Base-by-base conservation (phyloP, 2,888 invertebrate genomes). In the Ormyrus pomaceus region DNA sequence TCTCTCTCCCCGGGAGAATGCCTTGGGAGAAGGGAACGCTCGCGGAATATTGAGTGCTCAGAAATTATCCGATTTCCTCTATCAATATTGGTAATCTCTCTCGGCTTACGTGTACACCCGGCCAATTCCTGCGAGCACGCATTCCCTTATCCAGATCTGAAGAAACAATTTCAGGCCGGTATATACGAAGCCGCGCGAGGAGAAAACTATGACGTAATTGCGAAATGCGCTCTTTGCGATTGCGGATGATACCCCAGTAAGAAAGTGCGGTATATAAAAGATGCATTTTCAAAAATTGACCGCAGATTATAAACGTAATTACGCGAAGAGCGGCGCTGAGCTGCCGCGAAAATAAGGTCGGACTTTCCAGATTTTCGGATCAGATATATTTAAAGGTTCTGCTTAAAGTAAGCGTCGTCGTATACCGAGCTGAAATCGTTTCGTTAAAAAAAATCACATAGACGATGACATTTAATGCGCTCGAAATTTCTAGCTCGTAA, bases 141-240 rank as follows among this genome's bases (percentile, higher is more conserved):
- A 50, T 68, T 51, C 70, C 68, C 79, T 76, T 76, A 76, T 80
- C 73, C 77, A 50, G 77, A 96, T 92, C 92, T 98, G 87, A 95
- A 96, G 91, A 97, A 96, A 91, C 95, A 96, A 87, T 98, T 98
- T 79, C 69, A 92, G 82, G 82, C 93, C 95, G 80, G 95, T 96
- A 56, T 94, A 10, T 55, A 95, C 77, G 11, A 13, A 3, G 50
- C 56, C 65, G 65, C 45, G 46, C 45, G 55, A 45, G 61, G 46
- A 19, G 55, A 68, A 62, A 58, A 71, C 72, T 72, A 53, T 34
- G 34, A 34, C 65, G 68, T 53, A 56, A 80, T 80, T 56, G 58
- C 51, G 75, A 70, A 45, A 56, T 50, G 19, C 8, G 64, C 13
- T 46, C 34, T 4, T 4, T 34, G 34, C 34, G 34, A 34, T 34